Conservation (phyloP, 1,140 invertebrate genomes). For the Drosophila santomea region DNA sequence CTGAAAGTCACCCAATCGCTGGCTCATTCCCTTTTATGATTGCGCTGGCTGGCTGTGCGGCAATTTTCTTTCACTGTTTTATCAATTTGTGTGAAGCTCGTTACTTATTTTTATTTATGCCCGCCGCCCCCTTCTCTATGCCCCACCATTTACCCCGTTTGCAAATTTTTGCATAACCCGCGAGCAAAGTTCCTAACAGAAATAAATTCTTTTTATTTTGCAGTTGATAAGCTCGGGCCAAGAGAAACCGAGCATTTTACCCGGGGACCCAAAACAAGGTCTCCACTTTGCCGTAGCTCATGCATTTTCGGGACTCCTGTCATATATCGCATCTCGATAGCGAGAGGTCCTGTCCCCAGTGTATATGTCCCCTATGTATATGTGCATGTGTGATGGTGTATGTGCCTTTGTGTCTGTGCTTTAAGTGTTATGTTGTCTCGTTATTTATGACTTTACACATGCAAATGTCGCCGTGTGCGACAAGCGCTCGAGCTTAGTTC, state of each 20-base stretch:
- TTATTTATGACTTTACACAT: slow-evolving; percentile 83
- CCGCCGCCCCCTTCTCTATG: slow-evolving; percentile 6
- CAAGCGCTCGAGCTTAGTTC: slow-evolving; percentile 75
- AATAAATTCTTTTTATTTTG: slow-evolving; percentile 81
- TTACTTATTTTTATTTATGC: slow-evolving; percentile 83
- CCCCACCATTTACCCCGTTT: slow-evolving; percentile 32
- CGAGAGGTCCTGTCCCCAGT: slow-evolving; percentile 32
- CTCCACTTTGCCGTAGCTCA: slow-evolving; percentile 59
- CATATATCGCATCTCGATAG: slow-evolving; percentile 78
- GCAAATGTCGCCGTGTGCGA: slow-evolving; percentile 75
- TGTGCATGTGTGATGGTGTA: background rate
- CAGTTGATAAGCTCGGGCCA: slow-evolving; percentile 76
- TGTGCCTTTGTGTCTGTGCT: slow-evolving; percentile 48
- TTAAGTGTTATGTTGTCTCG: slow-evolving; percentile 82
- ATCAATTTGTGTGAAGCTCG: slow-evolving; percentile 80
- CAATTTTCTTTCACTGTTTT: slow-evolving; percentile 81
- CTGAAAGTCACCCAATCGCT: slow-evolving; percentile 2
- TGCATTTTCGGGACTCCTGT: slow-evolving; percentile 74
- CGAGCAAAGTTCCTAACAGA: slow-evolving; percentile 81
- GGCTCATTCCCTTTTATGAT: slow-evolving; percentile 47
- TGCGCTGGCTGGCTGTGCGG: slow-evolving; percentile 55
- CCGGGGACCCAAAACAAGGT: slow-evolving; percentile 46
- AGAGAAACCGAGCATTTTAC: slow-evolving; percentile 13
- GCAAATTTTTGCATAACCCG: slow-evolving; percentile 81
- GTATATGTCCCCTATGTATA: background rate